Base-by-base conservation (phyloP, 2,797 vertebrate species). In the Artibeus lituratus region DNA sequence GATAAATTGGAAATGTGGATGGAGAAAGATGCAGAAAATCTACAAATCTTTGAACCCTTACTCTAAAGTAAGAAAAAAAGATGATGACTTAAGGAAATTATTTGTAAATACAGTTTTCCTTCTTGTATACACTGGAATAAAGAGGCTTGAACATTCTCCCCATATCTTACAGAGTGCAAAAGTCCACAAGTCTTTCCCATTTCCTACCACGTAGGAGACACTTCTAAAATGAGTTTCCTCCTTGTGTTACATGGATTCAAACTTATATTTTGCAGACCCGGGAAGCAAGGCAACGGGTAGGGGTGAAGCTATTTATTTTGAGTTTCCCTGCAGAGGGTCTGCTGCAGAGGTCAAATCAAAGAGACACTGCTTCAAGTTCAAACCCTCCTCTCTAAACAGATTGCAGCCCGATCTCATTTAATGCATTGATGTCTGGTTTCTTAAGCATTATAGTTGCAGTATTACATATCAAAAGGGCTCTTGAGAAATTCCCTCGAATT, bases 381-480 rank as follows among this genome's bases (percentile, higher is more conserved):
- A 98, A 98, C 97, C 97, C 97, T 96, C 98, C 98, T 98, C 98
- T 98, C 98, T 98, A 98, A 98, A 98, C 91, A 98, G 98, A 98
- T 98, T 98, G 98, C 97, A 98, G 94, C 96, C 98, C 98, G 97
- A 98, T 98, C 98, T 98, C 98, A 98, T 98, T 98, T 98, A 99
- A 98, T 98, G 97, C 98, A 98, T 97, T 98, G 98, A 98, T 98
- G 98, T 98, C 98, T 98, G 98, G 98, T 98, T 98, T 99, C 98
- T 98, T 98, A 97, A 97, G 98, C 98, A 98, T 98, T 98, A 98
- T 98, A 97, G 98, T 98, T 98, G 97, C 98, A 97, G 98, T 98
- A 98, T 99, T 98, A 98, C 98, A 98, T 99, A 98, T 98, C 98
- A 98, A 98, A 99, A 99, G 98, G 98, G 98, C 98, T 98, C 98